A percentile compares a stretch with the other conserved stretches of the same genome.
Conservation (phyloP, 2,113 vertebrate genomes). For the Axis porcinus region DNA sequence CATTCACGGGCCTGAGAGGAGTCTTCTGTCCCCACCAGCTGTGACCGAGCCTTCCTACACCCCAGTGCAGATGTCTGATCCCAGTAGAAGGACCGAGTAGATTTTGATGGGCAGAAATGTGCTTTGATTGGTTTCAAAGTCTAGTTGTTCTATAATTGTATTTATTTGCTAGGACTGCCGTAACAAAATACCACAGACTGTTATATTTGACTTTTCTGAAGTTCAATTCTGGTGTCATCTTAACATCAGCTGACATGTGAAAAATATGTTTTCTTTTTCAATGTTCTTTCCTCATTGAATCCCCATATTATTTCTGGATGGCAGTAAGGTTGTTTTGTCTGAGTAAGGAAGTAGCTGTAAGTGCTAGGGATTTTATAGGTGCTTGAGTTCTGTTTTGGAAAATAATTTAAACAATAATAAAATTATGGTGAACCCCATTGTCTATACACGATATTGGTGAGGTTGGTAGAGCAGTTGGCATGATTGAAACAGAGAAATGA, state of each 20-base stretch:
- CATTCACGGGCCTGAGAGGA: not conserved
- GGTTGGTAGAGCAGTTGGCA: not conserved
- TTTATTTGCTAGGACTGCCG: not conserved
- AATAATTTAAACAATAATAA: not conserved
- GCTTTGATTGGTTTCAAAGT: not conserved
- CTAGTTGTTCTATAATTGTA: too few species aligned
- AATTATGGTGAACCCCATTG: not conserved
- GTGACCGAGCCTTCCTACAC: not conserved
- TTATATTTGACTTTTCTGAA: not conserved
- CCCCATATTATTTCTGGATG: not conserved
- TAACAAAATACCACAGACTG: fast-evolving
- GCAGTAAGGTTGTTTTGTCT: not conserved
- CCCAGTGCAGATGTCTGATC: not conserved
- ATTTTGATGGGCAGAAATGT: not conserved
- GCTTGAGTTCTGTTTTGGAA: not conserved
- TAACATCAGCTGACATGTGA: fast-evolving
- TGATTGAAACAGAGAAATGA: not conserved
- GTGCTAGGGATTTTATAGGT: not conserved
- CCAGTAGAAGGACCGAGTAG: fast-evolving
- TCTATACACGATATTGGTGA: not conserved
- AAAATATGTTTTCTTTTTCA: not conserved
- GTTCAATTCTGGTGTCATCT: not conserved
- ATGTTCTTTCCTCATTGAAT: not conserved
- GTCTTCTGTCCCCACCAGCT: not conserved
- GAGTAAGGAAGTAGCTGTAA: not conserved